These are phyloP conservation scores for Pachyramphus minor DNA, from an alignment of 2,113 vertebrate species.

Conservation along the genomic window DNA sequence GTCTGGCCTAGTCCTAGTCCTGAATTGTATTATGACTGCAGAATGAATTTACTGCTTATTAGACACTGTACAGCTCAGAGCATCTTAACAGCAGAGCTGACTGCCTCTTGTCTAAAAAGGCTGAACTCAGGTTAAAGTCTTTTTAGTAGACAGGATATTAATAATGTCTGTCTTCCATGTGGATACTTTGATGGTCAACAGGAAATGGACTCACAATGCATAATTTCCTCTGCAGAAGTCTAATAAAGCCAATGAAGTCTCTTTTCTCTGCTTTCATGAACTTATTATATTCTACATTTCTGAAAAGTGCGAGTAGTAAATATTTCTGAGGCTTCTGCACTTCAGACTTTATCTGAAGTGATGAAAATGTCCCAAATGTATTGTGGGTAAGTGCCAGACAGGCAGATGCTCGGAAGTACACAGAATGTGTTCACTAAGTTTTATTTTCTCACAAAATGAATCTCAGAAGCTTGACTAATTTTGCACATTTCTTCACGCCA, in stretches of 20 bases:
- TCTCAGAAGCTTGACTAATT: neutral
- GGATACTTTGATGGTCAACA: neutral
- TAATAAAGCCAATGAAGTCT: neutral
- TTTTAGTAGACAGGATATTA: neutral
- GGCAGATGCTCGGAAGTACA: neutral
- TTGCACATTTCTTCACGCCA: neutral
- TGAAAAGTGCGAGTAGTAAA: neutral
- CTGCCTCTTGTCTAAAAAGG: neutral
- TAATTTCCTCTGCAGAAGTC: neutral
- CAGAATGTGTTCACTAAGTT: neutral
- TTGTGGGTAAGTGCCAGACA: constrained; percentile 10
- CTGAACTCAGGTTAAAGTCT: neutral
- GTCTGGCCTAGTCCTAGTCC: neutral
- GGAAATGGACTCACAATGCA: accelerated
- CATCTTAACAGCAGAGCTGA: neutral
- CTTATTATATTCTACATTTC: neutral
- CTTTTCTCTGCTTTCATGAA: neutral
- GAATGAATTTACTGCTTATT: neutral
- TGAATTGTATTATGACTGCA: neutral
- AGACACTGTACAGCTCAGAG: neutral
- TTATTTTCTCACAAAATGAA: constrained; percentile 18
- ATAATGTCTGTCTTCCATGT: neutral
- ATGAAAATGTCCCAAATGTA: constrained; percentile 29
- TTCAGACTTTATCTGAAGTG: neutral
- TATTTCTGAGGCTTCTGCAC: neutral